Percentiles rank a stretch among this genome's conserved stretches.
Conservation (phyloP, 2,113 vertebrate species). For the Sylvietta virens region DNA sequence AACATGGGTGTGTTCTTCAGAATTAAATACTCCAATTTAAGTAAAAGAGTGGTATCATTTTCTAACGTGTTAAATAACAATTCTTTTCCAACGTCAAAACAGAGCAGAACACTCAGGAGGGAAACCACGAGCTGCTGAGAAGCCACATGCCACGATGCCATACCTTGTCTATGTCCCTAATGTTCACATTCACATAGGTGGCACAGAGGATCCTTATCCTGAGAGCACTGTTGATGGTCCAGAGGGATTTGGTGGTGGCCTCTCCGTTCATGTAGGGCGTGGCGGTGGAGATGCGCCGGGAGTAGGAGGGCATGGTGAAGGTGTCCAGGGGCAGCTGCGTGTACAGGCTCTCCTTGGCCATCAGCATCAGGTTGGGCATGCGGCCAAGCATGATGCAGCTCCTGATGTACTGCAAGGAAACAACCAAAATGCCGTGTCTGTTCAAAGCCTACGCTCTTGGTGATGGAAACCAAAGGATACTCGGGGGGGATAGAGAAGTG, state of each 20-base stretch:
- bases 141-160: not conserved
- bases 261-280: conserved; percentile 98
- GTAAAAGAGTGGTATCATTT: not conserved
- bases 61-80: not conserved
- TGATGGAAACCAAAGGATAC: not conserved
- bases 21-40: not conserved
- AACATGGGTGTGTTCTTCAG: not conserved
- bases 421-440: not conserved
- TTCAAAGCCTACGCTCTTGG: not conserved
- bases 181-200: conserved; percentile 98
- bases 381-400: conserved; percentile 97
- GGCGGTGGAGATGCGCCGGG: conserved; percentile 94
- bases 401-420: conserved; percentile 85
- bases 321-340: conserved; percentile 90
- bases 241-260: conserved; percentile 89
- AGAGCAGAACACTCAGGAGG: not conserved
- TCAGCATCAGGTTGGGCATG: conserved; percentile 97
- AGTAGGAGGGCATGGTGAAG: conserved; percentile 96
- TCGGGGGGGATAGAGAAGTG: not conserved
- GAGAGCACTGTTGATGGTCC: conserved; percentile 86
- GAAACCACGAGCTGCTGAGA: not conserved
- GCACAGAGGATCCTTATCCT: conserved; percentile 94
- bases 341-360: conserved; percentile 97
- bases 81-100: not conserved
- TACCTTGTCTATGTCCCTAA: conserved; percentile 98